These are phyloP conservation scores for Hippocampus abdominalis DNA, from an alignment of 2,113 vertebrate species.

Conservation along the genomic window DNA sequence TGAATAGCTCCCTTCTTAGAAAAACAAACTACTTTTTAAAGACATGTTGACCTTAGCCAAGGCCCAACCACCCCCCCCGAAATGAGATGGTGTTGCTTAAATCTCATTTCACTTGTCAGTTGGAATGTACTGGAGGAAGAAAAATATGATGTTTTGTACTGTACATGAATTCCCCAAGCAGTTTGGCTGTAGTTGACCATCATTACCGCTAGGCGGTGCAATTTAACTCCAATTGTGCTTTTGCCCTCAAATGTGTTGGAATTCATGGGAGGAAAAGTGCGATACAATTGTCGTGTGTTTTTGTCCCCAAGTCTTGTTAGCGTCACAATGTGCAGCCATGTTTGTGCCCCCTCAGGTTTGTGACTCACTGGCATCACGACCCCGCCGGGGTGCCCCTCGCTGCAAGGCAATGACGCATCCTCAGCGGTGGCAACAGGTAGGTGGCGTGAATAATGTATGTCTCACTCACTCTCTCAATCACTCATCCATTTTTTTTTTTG, in stretches of 20 bases:
- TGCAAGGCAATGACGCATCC: slow-evolving; percentile 31
- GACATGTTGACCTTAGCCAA: too few species aligned
- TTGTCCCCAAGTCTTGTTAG: not conserved
- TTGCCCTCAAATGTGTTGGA: not conserved
- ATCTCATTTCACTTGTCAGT: too few species aligned
- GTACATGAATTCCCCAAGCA: too few species aligned
- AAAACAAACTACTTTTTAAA: too few species aligned
- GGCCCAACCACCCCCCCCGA: too few species aligned
- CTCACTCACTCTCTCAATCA: not conserved
- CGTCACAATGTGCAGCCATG: slow-evolving; percentile 1
- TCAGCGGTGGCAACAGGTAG: slow-evolving; percentile 46
- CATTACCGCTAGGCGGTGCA: not conserved
- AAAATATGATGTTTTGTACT: not conserved
- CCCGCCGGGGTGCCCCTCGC: not conserved
- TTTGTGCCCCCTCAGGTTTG: slow-evolving; percentile 13
- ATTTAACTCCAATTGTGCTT: not conserved
- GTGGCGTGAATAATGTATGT: slow-evolving; percentile 40
- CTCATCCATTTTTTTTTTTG: not conserved
- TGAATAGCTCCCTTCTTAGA: too few species aligned
- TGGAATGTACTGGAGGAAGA: too few species aligned
- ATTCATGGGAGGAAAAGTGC: not conserved
- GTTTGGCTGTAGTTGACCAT: not conserved
- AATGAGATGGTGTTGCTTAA: too few species aligned
- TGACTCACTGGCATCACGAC: slow-evolving; percentile 47
- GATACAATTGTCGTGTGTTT: not conserved